Percentiles rank a stretch among this genome's conserved stretches.
phyloP scores from a whole-genome alignment of 2,888 invertebrate species.

The Perizoma flavofasciatum region DNA sequence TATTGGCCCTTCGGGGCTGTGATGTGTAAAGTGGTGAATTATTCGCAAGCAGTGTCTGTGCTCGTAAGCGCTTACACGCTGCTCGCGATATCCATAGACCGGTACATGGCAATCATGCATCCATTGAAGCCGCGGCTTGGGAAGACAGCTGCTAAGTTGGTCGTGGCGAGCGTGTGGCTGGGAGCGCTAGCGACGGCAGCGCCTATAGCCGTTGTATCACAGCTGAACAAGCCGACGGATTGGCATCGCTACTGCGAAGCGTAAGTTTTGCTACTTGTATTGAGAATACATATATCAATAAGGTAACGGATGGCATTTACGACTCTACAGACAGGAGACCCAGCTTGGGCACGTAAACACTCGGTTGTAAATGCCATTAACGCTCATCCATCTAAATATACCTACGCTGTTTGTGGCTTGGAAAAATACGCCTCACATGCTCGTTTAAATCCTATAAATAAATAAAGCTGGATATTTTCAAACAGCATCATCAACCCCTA shows the following conservation, averaged over 20 bases:
- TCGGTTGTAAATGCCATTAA: no score
- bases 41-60: slow-evolving; percentile 91
- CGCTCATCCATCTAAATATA: no score
- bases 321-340: no score
- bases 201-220: slow-evolving; percentile 91
- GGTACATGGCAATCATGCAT: slow-evolving; percentile 95
- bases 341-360: no score
- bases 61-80: slow-evolving; percentile 95
- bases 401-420: no score
- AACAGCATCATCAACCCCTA: no score
- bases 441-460: no score
- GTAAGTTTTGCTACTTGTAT: slow-evolving; percentile 71
- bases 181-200: slow-evolving; percentile 91
- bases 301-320: no score
- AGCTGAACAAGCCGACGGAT: slow-evolving; percentile 84
- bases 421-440: no score
- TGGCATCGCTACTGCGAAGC: slow-evolving; percentile 86
- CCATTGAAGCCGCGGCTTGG: slow-evolving; percentile 92
- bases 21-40: slow-evolving; percentile 93
- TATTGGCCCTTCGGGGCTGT: slow-evolving; percentile 95
- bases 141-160: slow-evolving; percentile 86
- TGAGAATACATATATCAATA: background rate
- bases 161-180: slow-evolving; percentile 89
- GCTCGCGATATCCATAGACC: slow-evolving; percentile 95
- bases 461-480: no score